Base-by-base conservation (phyloP, 2,113 vertebrate species). In the Oryzias javanicus region DNA sequence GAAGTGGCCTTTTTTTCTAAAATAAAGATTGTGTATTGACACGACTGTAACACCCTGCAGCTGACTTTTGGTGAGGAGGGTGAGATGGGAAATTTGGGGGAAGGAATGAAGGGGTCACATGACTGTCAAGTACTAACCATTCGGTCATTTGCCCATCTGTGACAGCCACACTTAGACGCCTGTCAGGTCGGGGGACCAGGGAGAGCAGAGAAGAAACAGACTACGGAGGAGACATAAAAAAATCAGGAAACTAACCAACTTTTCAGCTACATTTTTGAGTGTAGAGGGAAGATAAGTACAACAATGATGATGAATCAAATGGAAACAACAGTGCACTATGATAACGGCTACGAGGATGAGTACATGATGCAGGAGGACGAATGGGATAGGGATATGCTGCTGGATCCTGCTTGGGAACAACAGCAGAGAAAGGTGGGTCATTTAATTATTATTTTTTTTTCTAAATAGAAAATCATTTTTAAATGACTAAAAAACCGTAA, bases 381-480 rank as follows among this genome's bases (percentile, higher is more conserved):
- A 16, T 93, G 92, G 92, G 92, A 93, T 85, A 61, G 92, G 70
- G 92, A 93, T 84, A 85, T 92, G 81, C 72, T 93, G 20, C 81
- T 93, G 74, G 92, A 93, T 80, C 92, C 92, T 1, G 92, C 92
- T 46, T 93, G 92, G 92, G 92, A 93, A 46, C 92, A 92, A 65
- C 92, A 93, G 74, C 92, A 93, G 76, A 87, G 92, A 60, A 93
- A 93, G 86, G 92, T 92, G 72, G 64, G 83, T 77, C 18, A 41
- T 8, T 29, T 19, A 18, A 18, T 6, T 42, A 42, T 18, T 22
- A 22, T 22, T 25, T 13, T 42, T 51, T 18, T 13, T 42, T 51
- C 10, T 13, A 6, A 46, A 17, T 19, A 4, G 8, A 18, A 18
- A 19, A 19, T 3, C n/a, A 1, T 7, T 18, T 10, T 19, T n/a